phyloP scores from a whole-genome alignment of 2,113 vertebrate genomes.

The Clarias macrocephalus region DNA sequence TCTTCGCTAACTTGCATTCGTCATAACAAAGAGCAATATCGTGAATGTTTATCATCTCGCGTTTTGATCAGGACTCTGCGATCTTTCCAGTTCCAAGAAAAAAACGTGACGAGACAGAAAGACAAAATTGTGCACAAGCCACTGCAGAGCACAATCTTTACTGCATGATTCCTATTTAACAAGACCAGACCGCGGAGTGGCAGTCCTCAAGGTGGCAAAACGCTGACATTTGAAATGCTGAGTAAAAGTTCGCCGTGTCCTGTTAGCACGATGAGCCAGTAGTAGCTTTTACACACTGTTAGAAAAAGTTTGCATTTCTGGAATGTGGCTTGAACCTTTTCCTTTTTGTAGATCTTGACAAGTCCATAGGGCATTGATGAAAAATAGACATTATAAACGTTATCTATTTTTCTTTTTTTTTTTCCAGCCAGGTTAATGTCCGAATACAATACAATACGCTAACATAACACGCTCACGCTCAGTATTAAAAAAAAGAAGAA shows the following conservation, averaged over 20 bases:
- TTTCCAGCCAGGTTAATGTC: background rate
- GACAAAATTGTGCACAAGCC: background rate
- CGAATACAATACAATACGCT: background rate
- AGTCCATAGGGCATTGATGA: background rate
- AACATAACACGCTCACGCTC: background rate
- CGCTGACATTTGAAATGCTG: background rate
- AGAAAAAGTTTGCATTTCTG: background rate
- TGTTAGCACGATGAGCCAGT: background rate
- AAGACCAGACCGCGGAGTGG: background rate
- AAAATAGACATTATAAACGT: background rate
- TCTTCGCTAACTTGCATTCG: background rate
- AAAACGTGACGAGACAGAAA: background rate
- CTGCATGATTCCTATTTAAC: background rate
- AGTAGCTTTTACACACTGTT: conserved; percentile 3
- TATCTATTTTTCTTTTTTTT: background rate
- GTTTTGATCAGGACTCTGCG: background rate
- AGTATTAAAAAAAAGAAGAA: background rate
- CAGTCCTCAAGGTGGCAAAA: background rate
- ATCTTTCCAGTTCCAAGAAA: background rate
- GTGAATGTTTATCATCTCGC: background rate
- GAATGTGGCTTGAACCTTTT: background rate
- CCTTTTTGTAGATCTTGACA: background rate
- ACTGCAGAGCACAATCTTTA: background rate
- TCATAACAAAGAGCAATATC: conserved; percentile 8
- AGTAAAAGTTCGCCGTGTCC: background rate